These are phyloP conservation scores for Notoglanidium macrostoma DNA, from an alignment of 2,797 vertebrate species.

Conservation along the genomic window DNA sequence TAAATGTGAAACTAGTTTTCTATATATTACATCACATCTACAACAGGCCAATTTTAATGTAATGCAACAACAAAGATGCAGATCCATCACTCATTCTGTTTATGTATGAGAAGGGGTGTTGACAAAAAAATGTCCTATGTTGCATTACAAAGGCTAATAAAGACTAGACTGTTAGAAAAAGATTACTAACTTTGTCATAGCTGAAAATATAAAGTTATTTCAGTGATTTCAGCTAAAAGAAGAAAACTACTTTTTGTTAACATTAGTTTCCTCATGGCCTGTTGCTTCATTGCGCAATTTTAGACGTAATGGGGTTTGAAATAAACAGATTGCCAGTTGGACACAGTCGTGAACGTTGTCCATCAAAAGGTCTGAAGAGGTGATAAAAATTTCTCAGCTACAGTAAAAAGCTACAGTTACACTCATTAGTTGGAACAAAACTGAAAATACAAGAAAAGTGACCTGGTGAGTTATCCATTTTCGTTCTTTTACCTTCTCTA, in stretches of 20 bases:
- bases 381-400: slow-evolving; percentile 63
- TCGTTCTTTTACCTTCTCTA: slow-evolving; percentile 42
- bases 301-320: slow-evolving; percentile 21
- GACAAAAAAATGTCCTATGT: not conserved
- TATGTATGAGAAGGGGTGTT: not conserved
- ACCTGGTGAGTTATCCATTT: slow-evolving; percentile 40
- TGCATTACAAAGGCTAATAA: not conserved
- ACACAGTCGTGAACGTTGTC: slow-evolving; percentile 40
- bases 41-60: not conserved
- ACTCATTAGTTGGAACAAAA: slow-evolving; percentile 62
- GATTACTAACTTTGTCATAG: not conserved
- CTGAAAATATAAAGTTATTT: not conserved
- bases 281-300: slow-evolving; percentile 2
- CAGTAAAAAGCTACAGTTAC: slow-evolving; percentile 56
- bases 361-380: slow-evolving; percentile 63
- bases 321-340: slow-evolving; percentile 42
- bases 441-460: slow-evolving; percentile 45
- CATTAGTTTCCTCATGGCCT: not conserved
- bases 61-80: not conserved
- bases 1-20: not conserved
- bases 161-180: not conserved
- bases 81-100: not conserved
- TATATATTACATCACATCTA: not conserved
- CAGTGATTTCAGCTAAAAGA: not conserved
- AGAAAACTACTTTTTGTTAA: not conserved